Evolutionary conservation across 2,797 vertebrate species (phyloP).

Genomic region (Coilia nasus): DNA sequence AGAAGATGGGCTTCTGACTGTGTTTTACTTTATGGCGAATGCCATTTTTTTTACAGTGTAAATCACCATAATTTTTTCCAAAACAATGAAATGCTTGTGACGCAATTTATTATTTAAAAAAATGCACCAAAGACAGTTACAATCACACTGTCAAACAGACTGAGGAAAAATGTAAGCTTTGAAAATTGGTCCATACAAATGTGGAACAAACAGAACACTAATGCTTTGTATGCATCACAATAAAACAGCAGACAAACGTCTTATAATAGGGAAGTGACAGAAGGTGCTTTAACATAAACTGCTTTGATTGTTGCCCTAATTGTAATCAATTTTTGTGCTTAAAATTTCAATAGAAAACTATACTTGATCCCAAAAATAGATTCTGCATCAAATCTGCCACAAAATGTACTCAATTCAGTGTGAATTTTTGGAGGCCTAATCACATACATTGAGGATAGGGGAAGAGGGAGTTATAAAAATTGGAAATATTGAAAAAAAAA

Average conservation of each 20-base stretch:
- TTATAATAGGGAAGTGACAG: neutral
- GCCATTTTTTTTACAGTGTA: neutral
- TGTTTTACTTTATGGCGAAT: neutral
- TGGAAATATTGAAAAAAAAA: neutral
- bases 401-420: neutral
- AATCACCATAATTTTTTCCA: neutral
- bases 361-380: neutral
- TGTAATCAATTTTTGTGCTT: neutral
- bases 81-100: neutral
- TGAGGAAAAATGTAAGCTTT: neutral
- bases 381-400: neutral
- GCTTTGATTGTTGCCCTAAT: neutral
- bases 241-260: neutral
- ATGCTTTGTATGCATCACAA: neutral
- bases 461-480: neutral
- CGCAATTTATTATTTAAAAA: neutral
- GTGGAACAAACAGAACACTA: neutral
- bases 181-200: conserved; percentile 6
- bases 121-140: neutral
- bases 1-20: neutral
- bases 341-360: neutral
- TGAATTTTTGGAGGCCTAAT: neutral
- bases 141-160: neutral
- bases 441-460: no score
- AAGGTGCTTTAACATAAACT: neutral